phyloP scores from a whole-genome alignment of 2,797 vertebrate genomes.

The Darevskia mixta region DNA sequence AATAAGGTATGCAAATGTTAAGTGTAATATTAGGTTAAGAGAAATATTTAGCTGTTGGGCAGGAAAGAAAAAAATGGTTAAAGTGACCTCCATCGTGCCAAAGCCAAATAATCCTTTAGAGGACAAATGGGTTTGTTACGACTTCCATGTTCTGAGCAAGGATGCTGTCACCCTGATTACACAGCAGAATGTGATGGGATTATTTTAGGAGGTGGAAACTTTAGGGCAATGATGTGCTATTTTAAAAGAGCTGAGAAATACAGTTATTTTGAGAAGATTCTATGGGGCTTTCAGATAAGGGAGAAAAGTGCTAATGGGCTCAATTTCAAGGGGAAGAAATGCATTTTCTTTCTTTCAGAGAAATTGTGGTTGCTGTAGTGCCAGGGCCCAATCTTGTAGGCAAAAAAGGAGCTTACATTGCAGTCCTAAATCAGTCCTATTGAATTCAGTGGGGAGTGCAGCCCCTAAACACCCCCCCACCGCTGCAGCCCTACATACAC shows the following conservation, averaged over 20 bases:
- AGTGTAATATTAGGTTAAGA: background rate
- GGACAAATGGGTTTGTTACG: slow-evolving; percentile 19
- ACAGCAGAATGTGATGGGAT: slow-evolving; percentile 9
- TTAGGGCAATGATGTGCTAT: slow-evolving; percentile 22
- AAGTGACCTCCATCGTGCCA: slow-evolving; percentile 3
- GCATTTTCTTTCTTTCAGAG: background rate
- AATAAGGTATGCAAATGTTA: background rate
- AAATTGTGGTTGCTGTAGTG: background rate
- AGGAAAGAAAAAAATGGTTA: background rate
- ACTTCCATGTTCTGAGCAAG: slow-evolving; percentile 11
- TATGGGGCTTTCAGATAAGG: background rate
- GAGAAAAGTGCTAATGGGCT: background rate
- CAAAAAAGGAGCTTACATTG: background rate
- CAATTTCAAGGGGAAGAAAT: background rate
- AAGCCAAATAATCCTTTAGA: slow-evolving; percentile 21
- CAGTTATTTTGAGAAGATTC: slow-evolving; percentile 24
- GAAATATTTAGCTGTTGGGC: background rate
- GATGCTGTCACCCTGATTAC: slow-evolving; percentile 15
- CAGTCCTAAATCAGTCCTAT: background rate
- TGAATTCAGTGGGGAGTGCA: background rate
- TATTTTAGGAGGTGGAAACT: slow-evolving; percentile 38
- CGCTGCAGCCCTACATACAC: background rate
- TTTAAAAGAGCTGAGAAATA: slow-evolving; percentile 14
- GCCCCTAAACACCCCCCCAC: too few species aligned
- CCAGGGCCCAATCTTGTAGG: background rate